Evolutionary conservation across 1,140 invertebrate species (phyloP).

Genomic region (Procambarus virginalis): DNA sequence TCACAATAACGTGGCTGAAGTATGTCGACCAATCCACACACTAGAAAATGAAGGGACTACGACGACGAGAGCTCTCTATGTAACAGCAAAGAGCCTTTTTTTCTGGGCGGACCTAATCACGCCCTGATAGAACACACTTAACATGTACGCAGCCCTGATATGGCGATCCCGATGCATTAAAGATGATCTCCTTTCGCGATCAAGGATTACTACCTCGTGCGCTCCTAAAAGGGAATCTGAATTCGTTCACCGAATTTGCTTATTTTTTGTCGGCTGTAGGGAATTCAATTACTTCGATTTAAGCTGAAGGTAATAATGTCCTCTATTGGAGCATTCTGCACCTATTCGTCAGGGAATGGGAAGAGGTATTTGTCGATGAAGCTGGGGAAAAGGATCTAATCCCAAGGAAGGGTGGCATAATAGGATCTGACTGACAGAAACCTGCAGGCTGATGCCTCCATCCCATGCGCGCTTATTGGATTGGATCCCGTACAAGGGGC

Average conservation of each 20-base stretch:
- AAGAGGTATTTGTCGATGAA: not conserved
- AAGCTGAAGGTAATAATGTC: not conserved
- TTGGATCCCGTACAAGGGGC: not conserved
- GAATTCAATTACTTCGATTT: not conserved
- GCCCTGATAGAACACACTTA: too few relatives aligned
- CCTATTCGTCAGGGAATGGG: not conserved
- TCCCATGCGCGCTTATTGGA: not conserved
- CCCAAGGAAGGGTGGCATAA: not conserved
- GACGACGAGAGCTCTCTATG: too few relatives aligned
- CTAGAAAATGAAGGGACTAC: too few relatives aligned
- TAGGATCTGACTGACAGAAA: not conserved
- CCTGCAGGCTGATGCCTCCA: not conserved
- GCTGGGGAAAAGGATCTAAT: not conserved
- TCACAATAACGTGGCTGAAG: too few relatives aligned
- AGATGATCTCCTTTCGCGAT: not conserved
- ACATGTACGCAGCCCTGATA: too few relatives aligned
- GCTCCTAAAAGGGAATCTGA: not conserved
- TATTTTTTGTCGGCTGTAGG: not conserved
- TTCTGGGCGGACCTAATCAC: too few relatives aligned
- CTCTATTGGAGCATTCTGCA: not conserved
- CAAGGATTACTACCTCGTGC: not conserved
- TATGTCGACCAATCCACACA: too few relatives aligned
- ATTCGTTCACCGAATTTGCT: not conserved
- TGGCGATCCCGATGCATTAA: not conserved
- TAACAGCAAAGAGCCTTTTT: too few relatives aligned